Percentiles rank a stretch among this genome's conserved stretches.
Evolutionary conservation across 1,140 invertebrate genomes (phyloP).

Genomic region (Ceratina japonica): DNA sequence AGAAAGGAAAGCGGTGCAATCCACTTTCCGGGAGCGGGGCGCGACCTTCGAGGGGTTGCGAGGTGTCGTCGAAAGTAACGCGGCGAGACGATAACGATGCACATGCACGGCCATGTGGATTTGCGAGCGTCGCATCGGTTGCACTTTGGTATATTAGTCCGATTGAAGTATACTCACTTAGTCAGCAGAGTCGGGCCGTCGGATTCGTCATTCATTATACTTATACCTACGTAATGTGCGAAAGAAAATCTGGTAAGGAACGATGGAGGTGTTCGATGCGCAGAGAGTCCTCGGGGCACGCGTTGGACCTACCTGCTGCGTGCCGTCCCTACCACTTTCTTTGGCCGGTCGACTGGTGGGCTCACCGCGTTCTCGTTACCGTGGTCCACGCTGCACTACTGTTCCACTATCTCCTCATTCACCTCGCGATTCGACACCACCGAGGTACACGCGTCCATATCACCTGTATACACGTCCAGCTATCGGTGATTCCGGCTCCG

Average conservation of each 20-base stretch:
- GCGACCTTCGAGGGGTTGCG: too few species aligned
- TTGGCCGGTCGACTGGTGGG: conserved; percentile 20
- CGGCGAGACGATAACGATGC: too few species aligned
- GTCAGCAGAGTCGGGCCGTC: conserved; percentile 4
- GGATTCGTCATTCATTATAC: conserved; percentile 30
- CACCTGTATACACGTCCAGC: conserved; percentile 23
- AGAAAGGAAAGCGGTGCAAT: too few species aligned
- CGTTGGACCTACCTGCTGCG: conserved; percentile 19
- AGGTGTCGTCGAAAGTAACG: too few species aligned
- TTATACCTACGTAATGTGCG: conserved; percentile 38
- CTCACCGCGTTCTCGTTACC: conserved; percentile 53
- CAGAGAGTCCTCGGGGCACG: conserved; percentile 12
- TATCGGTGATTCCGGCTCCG: background rate
- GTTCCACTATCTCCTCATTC: conserved; percentile 68
- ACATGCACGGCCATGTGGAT: too few species aligned
- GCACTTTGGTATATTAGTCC: too few species aligned
- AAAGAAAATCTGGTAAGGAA: conserved; percentile 46
- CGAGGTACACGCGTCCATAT: conserved; percentile 38
- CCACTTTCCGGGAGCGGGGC: too few species aligned
- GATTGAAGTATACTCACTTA: conserved; percentile 10
- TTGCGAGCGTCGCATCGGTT: too few species aligned
- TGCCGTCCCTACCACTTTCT: conserved; percentile 46
- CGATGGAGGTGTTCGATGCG: conserved; percentile 9
- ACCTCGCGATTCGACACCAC: conserved; percentile 55
- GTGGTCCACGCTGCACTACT: conserved; percentile 70